Percentiles rank a stretch among this genome's conserved stretches.
Evolutionary conservation across 1,140 invertebrate species (phyloP).

Genomic region (Halictus rubicundus): DNA sequence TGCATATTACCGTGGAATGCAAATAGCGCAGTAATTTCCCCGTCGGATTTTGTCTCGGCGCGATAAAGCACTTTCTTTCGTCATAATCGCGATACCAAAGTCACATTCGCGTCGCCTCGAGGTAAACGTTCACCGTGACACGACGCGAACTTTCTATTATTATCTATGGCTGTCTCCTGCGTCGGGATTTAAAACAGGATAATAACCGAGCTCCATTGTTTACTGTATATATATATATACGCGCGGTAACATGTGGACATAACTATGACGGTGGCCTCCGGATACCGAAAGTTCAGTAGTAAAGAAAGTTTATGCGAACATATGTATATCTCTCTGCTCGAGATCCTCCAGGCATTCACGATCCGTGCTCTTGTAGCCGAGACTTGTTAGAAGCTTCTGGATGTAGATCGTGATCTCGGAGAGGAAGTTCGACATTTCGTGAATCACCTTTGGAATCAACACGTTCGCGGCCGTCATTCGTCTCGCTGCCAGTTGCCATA

Average conservation of each 20-base stretch:
- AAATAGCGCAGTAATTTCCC: no score
- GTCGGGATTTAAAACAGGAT: constrained; percentile 43
- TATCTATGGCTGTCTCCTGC: constrained; percentile 43
- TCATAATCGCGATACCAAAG: constrained; percentile 34
- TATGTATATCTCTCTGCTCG: neutral
- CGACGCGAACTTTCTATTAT: constrained; percentile 53
- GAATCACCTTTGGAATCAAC: neutral
- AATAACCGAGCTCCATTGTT: constrained; percentile 49
- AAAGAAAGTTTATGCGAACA: neutral
- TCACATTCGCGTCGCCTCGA: constrained; percentile 31
- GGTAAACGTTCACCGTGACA: constrained; percentile 30
- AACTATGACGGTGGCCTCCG: neutral
- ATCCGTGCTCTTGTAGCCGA: neutral
- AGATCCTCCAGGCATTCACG: constrained; percentile 2
- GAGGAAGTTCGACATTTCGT: neutral
- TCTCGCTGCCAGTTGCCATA: no score
- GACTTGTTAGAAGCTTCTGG: neutral
- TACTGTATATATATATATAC: neutral
- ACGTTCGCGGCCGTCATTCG: no score
- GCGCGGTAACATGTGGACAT: neutral
- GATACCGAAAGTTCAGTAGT: constrained; percentile 2
- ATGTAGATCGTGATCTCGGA: neutral
- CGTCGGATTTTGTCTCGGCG: no score
- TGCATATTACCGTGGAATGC: no score
- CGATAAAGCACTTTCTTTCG: neutral